A percentile compares a stretch with the other conserved stretches of the same genome.
phyloP scores from a whole-genome alignment of 2,888 invertebrate genomes.

The Zonitis immaculata region DNA sequence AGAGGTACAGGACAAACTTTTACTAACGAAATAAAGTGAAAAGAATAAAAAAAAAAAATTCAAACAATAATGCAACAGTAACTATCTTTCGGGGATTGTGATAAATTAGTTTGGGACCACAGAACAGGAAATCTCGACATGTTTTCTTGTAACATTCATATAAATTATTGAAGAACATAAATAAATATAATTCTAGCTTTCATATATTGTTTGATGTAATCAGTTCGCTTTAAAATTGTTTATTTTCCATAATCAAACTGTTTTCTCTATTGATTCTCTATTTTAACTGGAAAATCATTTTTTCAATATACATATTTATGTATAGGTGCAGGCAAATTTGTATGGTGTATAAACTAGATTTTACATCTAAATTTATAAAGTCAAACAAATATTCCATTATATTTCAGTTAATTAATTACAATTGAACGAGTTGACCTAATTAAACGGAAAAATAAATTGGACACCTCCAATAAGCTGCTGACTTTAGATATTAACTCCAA shows the following conservation, averaged over 20 bases:
- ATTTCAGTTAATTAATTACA: not conserved
- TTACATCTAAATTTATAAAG: too few species aligned
- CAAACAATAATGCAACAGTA: not conserved
- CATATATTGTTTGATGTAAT: too few species aligned
- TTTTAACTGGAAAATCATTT: too few species aligned
- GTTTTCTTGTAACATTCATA: not conserved
- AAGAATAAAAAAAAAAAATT: too few species aligned
- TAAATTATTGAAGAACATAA: not conserved
- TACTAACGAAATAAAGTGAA: too few species aligned
- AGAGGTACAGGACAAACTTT: too few species aligned
- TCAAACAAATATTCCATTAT: too few species aligned
- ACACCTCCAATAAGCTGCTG: not conserved
- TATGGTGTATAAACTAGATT: too few species aligned
- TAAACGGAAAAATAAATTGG: not conserved
- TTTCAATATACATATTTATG: too few species aligned
- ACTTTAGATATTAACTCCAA: not conserved
- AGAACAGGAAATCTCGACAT: not conserved
- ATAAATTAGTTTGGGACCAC: not conserved
- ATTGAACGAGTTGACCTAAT: not conserved
- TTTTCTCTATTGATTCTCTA: too few species aligned
- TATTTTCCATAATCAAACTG: too few species aligned
- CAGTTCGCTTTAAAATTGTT: too few species aligned
- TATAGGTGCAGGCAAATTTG: not conserved
- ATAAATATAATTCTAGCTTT: not conserved
- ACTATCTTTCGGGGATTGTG: not conserved